Conservation (phyloP, 1,140 invertebrate species). For the Aphelenchoides fujianensis region DNA sequence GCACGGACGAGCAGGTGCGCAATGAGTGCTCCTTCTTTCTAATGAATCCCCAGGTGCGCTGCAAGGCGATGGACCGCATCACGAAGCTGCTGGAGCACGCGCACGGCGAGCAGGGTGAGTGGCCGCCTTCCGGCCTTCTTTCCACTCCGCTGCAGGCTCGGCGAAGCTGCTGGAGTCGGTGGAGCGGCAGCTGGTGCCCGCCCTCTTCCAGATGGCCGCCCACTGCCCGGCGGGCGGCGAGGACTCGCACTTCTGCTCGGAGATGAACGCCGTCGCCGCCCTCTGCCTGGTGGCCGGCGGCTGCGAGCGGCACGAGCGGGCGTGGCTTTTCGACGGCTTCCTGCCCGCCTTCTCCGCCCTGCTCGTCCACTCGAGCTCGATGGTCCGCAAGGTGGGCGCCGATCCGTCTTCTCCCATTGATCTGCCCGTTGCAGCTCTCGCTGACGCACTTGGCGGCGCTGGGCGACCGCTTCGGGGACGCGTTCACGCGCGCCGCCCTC, state of each 20-base stretch:
- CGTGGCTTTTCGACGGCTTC: conserved; percentile 35
- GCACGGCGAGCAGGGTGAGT: not conserved
- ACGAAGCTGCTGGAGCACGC: not conserved
- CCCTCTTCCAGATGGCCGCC: not conserved
- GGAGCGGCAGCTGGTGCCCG: not conserved
- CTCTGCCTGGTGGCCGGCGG: not conserved
- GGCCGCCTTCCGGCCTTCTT: not conserved
- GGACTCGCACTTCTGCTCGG: not conserved
- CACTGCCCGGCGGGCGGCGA: not conserved
- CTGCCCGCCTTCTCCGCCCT: conserved; percentile 23
- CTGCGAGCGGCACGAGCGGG: conserved; percentile 31
- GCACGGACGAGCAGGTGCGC: no score
- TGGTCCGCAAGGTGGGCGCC: conserved; percentile 2
- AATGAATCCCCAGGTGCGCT: no score
- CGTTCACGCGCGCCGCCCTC: conserved; percentile 28
- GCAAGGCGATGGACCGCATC: not conserved
- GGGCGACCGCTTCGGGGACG: conserved; percentile 21
- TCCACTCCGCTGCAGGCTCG: not conserved
- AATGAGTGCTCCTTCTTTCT: no score
- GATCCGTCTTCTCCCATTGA: conserved; percentile 5
- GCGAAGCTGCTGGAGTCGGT: not conserved
- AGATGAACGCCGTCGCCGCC: not conserved
- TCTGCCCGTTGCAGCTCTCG: conserved; percentile 14
- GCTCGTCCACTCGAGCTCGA: conserved; percentile 18
- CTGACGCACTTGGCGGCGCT: conserved; percentile 6